Percentiles rank a stretch among this genome's conserved stretches.
These are phyloP conservation scores for Podargus strigoides DNA, from an alignment of 2,797 vertebrate genomes.

Conservation along the genomic window DNA sequence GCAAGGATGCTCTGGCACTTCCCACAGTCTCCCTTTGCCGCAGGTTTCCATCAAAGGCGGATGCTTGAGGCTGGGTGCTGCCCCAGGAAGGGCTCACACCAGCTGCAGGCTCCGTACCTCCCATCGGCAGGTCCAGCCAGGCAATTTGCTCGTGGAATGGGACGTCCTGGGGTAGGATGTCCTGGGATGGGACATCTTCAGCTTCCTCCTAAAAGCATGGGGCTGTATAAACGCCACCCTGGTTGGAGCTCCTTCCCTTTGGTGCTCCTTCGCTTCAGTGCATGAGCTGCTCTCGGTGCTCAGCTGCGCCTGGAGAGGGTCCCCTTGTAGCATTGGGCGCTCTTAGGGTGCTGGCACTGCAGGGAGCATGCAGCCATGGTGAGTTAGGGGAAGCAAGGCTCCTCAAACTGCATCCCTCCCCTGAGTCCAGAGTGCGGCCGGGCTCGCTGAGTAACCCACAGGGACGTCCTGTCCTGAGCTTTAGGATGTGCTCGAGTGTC, in stretches of 20 bases:
- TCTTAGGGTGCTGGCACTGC: neutral
- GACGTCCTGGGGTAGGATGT: neutral
- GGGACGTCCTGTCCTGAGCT: neutral
- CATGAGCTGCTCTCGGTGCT: neutral
- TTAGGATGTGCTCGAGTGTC: accelerated
- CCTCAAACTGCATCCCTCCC: neutral
- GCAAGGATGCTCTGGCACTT: neutral
- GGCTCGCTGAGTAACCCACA: too few relatives aligned
- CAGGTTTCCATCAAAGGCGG: neutral
- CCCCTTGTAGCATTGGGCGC: neutral
- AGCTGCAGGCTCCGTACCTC: neutral
- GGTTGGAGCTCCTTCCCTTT: neutral
- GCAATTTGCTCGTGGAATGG: neutral
- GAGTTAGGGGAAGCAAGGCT: neutral
- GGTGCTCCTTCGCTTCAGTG: neutral
- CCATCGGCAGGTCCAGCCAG: neutral
- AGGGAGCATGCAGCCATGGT: neutral
- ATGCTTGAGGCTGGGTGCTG: neutral
- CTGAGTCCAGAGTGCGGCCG: neutral
- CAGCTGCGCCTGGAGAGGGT: neutral
- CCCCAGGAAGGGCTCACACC: neutral
- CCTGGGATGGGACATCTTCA: neutral
- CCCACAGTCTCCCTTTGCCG: neutral
- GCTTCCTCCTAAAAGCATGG: neutral
- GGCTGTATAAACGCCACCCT: neutral